Evolutionary conservation across 1,140 invertebrate species (phyloP).

Genomic region (Macrobrachium rosenbergii): DNA sequence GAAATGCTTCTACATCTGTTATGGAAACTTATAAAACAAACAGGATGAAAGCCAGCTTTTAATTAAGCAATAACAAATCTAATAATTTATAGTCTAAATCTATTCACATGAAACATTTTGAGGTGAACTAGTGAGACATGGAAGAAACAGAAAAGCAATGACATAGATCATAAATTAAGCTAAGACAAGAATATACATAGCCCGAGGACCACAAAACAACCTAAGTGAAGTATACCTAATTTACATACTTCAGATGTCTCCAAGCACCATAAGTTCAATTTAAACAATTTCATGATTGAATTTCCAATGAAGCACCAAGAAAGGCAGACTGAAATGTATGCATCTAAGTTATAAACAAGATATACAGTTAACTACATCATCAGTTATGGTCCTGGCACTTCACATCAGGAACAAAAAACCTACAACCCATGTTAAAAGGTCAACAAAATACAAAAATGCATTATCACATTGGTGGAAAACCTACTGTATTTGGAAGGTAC

Average conservation of each 20-base stretch:
- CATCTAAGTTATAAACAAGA: constrained; percentile 31
- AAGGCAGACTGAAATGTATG: constrained; percentile 30
- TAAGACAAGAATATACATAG: constrained; percentile 43
- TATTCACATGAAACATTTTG: not conserved
- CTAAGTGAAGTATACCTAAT: constrained; percentile 28
- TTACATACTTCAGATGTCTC: constrained; percentile 35
- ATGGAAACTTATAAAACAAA: no score
- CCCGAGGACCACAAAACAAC: constrained; percentile 44
- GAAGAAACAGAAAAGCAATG: not conserved
- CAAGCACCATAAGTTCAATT: constrained; percentile 44
- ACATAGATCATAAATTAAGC: constrained; percentile 39
- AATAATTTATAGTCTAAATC: not conserved
- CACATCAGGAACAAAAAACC: constrained; percentile 39
- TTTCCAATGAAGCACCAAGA: not conserved
- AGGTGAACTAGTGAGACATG: constrained; percentile 1
- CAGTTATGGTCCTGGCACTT: constrained; percentile 13
- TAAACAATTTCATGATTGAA: constrained; percentile 2
- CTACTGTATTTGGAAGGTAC: constrained; percentile 29
- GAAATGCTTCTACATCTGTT: no score
- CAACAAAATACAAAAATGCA: constrained; percentile 20
- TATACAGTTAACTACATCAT: constrained; percentile 18
- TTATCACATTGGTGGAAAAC: constrained; percentile 48
- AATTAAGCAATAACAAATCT: no score
- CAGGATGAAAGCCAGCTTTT: no score
- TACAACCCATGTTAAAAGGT: constrained; percentile 38